Evolutionary conservation across 2,797 vertebrate genomes (phyloP).

Genomic region (Poecile montanus): DNA sequence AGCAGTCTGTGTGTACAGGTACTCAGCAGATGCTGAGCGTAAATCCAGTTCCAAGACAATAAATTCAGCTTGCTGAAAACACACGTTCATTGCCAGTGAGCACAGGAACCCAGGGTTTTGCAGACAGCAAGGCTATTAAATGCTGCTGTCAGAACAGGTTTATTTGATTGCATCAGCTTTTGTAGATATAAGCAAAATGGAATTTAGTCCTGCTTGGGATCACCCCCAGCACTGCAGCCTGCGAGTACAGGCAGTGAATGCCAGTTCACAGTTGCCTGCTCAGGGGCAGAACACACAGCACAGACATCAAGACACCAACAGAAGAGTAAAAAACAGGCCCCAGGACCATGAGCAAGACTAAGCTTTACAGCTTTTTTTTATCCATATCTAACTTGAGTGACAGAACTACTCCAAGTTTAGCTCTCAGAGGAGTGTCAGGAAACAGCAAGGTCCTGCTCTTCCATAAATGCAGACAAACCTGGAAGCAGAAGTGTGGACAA

Average conservation of each 20-base stretch:
- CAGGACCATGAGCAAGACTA: accelerated
- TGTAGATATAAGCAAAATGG: neutral
- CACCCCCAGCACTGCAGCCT: neutral
- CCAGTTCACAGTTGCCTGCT: neutral
- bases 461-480: neutral
- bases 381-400: neutral
- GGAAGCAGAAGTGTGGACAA: neutral
- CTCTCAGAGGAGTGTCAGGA: neutral
- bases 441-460: neutral
- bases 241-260: neutral
- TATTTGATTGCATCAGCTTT: constrained; percentile 61
- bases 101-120: neutral
- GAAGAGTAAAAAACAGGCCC: neutral
- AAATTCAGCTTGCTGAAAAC: constrained; percentile 62
- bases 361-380: neutral
- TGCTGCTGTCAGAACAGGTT: constrained; percentile 67
- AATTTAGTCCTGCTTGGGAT: constrained; percentile 27
- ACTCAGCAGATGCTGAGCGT: constrained; percentile 11
- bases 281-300: neutral
- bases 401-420: neutral
- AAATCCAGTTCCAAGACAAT: constrained; percentile 53
- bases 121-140: constrained; percentile 66
- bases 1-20: neutral
- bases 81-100: constrained; percentile 39
- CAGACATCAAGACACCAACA: neutral